phyloP scores from a whole-genome alignment of 2,113 vertebrate species.

The Cricetomys ansorgei region DNA sequence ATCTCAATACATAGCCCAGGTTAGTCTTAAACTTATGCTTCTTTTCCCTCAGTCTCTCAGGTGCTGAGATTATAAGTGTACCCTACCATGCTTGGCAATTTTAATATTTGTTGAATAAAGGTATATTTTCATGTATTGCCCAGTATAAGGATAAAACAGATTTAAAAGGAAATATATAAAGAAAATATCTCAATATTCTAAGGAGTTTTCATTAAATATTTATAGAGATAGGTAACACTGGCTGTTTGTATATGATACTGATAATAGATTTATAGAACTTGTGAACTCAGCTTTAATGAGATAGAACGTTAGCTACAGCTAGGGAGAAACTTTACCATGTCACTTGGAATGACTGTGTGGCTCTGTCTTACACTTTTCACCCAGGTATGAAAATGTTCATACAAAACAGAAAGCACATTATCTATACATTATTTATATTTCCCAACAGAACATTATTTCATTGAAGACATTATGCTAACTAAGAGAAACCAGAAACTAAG shows the following conservation, averaged over 20 bases:
- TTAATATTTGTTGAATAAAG: constrained; percentile 36
- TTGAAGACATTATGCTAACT: not conserved
- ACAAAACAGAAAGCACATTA: not conserved
- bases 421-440: not conserved
- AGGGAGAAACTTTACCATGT: not conserved
- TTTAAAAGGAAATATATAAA: not conserved
- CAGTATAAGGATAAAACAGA: constrained; percentile 17
- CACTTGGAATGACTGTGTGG: not conserved
- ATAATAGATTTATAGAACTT: not conserved
- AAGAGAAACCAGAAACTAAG: not conserved
- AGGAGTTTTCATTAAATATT: constrained; percentile 2
- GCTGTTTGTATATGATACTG: not conserved
- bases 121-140: not conserved
- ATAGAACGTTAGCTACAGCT: not conserved
- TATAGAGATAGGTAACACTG: not conserved
- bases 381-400: not conserved
- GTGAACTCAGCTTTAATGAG: not conserved
- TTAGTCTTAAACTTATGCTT: not conserved
- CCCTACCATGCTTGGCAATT: not conserved
- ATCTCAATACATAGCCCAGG: not conserved
- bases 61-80: not conserved
- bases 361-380: not conserved
- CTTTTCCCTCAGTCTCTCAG: not conserved
- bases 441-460: not conserved
- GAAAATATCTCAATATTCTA: not conserved